Base-by-base conservation (phyloP, 2,888 invertebrate genomes). In the Dynastes tityus region DNA sequence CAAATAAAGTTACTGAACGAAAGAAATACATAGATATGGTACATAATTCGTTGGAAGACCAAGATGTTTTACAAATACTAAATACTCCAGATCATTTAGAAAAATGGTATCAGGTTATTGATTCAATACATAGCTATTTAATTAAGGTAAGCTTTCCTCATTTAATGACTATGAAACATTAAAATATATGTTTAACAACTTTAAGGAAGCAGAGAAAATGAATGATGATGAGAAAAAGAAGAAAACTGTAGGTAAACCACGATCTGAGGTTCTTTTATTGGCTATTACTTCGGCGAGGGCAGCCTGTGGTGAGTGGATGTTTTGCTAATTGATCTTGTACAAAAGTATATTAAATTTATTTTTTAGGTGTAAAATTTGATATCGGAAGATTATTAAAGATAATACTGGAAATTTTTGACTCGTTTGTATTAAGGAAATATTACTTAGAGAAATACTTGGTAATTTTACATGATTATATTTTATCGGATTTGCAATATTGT, bases 201-300 rank as follows among this genome's bases (percentile, higher is more conserved):
- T 87, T 45, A 84, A 92, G 92, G 92, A 91, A 89, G 87, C 89
- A 55, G 90, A 91, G 82, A 91, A 91, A 84, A 88, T 86, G 85
- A 89, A 89, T 83, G 87, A 88, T 29, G 89, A 90, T 40, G 91
- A 82, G 78, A 89, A 84, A 88, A 88, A 76, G 89, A 88, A 87
- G 85, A 88, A 83, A 75, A 65, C 27, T 40, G 74, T 74, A 40
- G 84, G 88, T 79, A 88, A 87, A 51, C 58, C 64, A 5, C 32
- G 65, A 65, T 40, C 11, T 32, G 77, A 78, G 80, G 83, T 91
- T 76, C 85, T 91, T 53, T 88, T 88, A 84, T 85, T 87, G 79
- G 89, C 89, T 85, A 86, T 90, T 76, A 85, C 89, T 80, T 89
- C 90, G 78, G 88, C 91, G 45, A 91, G 89, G 82, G 90, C 89